Conservation (phyloP, 1,140 invertebrate genomes). For the Parapsyche elsis region DNA sequence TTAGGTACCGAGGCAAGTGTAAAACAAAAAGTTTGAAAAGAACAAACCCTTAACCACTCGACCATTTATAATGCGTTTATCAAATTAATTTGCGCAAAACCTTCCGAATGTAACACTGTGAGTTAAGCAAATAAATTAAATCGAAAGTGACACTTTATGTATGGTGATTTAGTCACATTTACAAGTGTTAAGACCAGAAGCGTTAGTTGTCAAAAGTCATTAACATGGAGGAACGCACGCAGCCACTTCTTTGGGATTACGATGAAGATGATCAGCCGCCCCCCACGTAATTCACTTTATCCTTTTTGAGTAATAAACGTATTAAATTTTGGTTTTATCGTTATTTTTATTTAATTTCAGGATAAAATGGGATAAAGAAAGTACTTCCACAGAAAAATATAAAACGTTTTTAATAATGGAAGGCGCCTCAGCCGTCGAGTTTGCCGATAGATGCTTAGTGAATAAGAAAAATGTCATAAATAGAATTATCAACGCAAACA, state of each 20-base stretch:
- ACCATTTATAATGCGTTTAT: too few species aligned
- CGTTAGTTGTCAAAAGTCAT: neutral
- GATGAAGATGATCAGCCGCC: neutral
- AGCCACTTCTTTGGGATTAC: neutral
- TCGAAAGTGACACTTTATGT: too few species aligned
- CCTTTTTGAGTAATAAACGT: neutral
- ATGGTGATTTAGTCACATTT: neutral
- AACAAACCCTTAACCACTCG: too few species aligned
- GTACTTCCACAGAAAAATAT: neutral
- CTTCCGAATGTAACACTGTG: too few species aligned
- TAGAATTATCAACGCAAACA: neutral
- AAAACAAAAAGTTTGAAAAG: too few species aligned
- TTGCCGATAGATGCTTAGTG: constrained; percentile 47
- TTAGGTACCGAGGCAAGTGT: too few species aligned
- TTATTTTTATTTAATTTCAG: constrained; percentile 42
- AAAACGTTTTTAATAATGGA: constrained; percentile 48
- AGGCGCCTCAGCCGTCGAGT: constrained; percentile 44
- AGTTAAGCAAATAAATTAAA: too few species aligned
- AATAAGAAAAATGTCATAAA: constrained; percentile 22
- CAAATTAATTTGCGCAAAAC: too few species aligned
- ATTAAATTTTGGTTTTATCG: too few species aligned
- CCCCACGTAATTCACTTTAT: neutral
- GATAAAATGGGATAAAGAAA: constrained; percentile 40
- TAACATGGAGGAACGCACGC: neutral
- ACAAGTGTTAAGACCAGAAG: neutral